Evolutionary conservation across 1,140 invertebrate genomes (phyloP).

Genomic region (Musca domestica): DNA sequence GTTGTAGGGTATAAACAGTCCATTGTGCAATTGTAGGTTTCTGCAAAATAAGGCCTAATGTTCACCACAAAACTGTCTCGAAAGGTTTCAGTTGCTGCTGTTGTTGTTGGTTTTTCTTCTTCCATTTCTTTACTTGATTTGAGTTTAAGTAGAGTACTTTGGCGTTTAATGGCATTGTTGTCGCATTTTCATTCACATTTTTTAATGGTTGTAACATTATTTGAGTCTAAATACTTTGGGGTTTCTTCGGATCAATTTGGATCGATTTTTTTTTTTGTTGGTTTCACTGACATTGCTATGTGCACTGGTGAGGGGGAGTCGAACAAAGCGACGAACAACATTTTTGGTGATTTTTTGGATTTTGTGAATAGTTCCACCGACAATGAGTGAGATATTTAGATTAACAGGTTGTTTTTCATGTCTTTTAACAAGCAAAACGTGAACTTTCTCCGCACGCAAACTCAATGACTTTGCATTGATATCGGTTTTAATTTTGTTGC

Average conservation of each 20-base stretch:
- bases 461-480: constrained; percentile 21
- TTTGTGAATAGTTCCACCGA: neutral
- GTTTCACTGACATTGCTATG: no score
- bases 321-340: neutral
- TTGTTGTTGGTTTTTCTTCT: neutral
- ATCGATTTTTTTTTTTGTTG: constrained; percentile 1
- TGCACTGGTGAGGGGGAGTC: no score
- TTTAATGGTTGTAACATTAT: constrained; percentile 13
- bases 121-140: neutral
- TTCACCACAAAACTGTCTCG: no score
- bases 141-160: constrained; percentile 14
- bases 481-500: constrained; percentile 22
- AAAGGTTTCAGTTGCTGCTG: neutral
- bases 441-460: constrained; percentile 54
- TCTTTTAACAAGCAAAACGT: constrained; percentile 51
- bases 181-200: constrained; percentile 4
- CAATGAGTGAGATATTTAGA: constrained; percentile 53
- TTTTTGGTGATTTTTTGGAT: constrained; percentile 6
- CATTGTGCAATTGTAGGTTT: no score
- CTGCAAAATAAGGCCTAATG: no score
- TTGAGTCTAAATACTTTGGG: neutral
- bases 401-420: constrained; percentile 49
- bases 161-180: constrained; percentile 12
- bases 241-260: no score
- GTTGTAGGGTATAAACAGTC: no score